A percentile compares a stretch with the other conserved stretches of the same genome.
Conservation (phyloP, 2,888 invertebrate species). For the Epirrita christyi region DNA sequence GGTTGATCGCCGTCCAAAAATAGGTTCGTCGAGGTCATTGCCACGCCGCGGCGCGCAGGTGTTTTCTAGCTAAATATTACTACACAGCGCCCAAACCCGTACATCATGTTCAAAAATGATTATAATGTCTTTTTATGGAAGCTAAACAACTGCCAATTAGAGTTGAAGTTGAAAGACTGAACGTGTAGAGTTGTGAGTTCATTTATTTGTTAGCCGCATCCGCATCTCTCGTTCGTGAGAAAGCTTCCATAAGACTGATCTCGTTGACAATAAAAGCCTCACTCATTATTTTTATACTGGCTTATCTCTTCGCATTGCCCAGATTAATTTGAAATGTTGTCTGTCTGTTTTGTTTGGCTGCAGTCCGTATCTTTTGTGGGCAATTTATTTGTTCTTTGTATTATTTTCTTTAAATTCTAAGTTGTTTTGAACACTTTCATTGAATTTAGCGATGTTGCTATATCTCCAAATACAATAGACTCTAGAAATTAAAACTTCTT, state of each 20-base stretch:
- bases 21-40: conserved; percentile 49
- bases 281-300: conserved; percentile 40
- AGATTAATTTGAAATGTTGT: conserved; percentile 37
- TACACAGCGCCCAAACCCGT: conserved; percentile 29
- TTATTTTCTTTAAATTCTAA: neutral
- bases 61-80: conserved; percentile 37
- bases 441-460: too few relatives aligned
- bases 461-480: too few relatives aligned
- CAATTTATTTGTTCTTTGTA: conserved; percentile 1
- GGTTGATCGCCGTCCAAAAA: conserved; percentile 43
- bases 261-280: conserved; percentile 48
- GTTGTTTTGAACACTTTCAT: too few relatives aligned
- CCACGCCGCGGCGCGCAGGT: conserved; percentile 43
- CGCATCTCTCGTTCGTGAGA: conserved; percentile 47
- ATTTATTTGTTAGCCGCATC: conserved; percentile 45
- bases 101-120: conserved; percentile 17
- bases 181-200: conserved; percentile 16
- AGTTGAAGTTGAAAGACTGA: conserved; percentile 14
- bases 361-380: conserved; percentile 8
- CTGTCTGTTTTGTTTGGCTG: conserved; percentile 17
- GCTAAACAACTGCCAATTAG: conserved; percentile 27
- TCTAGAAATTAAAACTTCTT: too few relatives aligned
- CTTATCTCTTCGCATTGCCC: conserved; percentile 32
- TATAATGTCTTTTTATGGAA: conserved; percentile 15
- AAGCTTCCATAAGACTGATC: conserved; percentile 46